These are phyloP conservation scores for Gastrophysa polygoni DNA, from an alignment of 2,888 invertebrate genomes.

Conservation along the genomic window DNA sequence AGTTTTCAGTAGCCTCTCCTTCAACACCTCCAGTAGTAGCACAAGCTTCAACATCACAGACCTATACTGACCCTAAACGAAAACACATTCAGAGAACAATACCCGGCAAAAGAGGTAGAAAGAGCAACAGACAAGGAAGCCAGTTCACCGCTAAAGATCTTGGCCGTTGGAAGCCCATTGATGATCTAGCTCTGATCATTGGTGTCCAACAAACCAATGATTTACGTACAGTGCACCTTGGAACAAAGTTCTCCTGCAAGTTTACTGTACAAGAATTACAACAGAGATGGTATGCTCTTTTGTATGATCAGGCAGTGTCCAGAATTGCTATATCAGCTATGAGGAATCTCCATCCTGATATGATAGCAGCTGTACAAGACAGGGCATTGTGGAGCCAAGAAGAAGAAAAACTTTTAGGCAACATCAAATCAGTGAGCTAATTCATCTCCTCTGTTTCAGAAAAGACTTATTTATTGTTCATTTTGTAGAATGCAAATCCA, in stretches of 20 bases:
- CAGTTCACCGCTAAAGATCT: conserved; percentile 80
- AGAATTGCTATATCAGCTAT: conserved; percentile 91
- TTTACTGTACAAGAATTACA: conserved; percentile 94
- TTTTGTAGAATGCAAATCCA: conserved; percentile 70
- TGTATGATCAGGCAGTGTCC: conserved; percentile 95
- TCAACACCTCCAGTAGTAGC: conserved; percentile 48
- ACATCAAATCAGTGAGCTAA: conserved; percentile 72
- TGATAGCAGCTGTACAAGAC: conserved; percentile 84
- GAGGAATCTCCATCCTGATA: conserved; percentile 90
- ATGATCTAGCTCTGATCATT: conserved; percentile 92
- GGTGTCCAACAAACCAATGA: conserved; percentile 88
- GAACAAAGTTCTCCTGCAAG: conserved; percentile 94
- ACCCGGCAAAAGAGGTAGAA: conserved; percentile 59
- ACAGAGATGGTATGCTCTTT: conserved; percentile 92
- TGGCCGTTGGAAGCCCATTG: conserved; percentile 96
- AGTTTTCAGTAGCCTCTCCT: conserved; percentile 48
- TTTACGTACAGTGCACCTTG: conserved; percentile 81
- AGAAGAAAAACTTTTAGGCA: conserved; percentile 86
- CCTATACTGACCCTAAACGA: conserved; percentile 51
- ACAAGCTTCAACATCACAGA: conserved; percentile 48
- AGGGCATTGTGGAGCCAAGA: conserved; percentile 87
- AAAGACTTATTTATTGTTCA: too few species aligned
- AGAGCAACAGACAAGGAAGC: conserved; percentile 68
- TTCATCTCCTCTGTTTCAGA: too few species aligned
- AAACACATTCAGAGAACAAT: conserved; percentile 58